Percentiles rank a stretch among this genome's conserved stretches.
phyloP scores from a whole-genome alignment of 2,113 vertebrate genomes.

The Pseudopipra pipra region DNA sequence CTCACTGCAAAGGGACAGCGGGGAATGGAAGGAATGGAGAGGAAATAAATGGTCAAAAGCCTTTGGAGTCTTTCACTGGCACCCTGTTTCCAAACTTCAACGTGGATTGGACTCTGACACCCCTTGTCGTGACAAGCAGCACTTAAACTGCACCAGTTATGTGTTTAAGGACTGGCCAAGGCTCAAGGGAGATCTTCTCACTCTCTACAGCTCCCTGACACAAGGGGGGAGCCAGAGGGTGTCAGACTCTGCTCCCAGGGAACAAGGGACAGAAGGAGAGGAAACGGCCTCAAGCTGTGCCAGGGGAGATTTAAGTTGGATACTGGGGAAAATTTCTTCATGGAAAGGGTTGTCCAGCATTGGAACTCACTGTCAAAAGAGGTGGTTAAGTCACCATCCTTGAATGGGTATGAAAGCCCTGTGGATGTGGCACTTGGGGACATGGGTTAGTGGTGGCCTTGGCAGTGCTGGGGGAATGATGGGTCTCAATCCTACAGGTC shows the following conservation, averaged over 20 bases:
- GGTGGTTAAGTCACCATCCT: background rate
- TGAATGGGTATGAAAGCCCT: rapidly evolving
- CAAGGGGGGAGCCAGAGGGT: background rate
- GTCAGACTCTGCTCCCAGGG: background rate
- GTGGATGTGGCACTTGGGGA: background rate
- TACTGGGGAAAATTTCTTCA: background rate
- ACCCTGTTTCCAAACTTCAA: background rate
- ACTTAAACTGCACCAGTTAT: background rate
- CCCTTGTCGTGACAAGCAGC: background rate
- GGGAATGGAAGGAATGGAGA: background rate
- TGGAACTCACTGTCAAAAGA: background rate
- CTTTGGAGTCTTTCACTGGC: background rate
- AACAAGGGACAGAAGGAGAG: background rate
- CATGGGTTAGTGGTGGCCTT: background rate
- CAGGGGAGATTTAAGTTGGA: background rate
- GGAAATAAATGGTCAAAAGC: background rate
- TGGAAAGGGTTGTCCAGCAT: background rate
- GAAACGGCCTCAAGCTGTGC: background rate
- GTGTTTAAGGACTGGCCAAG: background rate
- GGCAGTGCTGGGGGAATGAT: background rate
- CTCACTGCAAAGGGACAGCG: background rate
- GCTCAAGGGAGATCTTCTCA: background rate
- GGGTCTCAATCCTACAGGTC: background rate
- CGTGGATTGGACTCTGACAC: background rate
- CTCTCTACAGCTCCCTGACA: background rate